phyloP scores from a whole-genome alignment of 2,888 invertebrate species.

The Strigamia maritima region DNA sequence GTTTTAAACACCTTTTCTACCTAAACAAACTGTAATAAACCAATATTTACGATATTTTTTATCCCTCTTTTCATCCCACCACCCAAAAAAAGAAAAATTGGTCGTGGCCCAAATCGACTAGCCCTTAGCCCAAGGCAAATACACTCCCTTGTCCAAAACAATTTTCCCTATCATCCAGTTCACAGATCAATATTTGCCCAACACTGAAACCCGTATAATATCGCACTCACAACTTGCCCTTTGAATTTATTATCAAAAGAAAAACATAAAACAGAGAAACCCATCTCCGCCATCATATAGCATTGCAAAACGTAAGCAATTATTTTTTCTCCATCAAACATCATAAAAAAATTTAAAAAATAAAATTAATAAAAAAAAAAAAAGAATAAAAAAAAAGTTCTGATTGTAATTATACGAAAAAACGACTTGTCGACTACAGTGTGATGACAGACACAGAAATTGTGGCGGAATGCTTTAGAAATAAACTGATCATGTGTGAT shows the following conservation, averaged over 20 bases:
- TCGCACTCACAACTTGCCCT: not conserved
- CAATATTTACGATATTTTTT: not conserved
- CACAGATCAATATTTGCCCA: slow-evolving; percentile 24
- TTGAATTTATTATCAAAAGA: slow-evolving; percentile 10
- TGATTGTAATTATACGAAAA: not conserved
- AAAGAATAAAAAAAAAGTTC: not conserved
- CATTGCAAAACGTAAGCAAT: not conserved
- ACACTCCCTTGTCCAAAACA: not conserved
- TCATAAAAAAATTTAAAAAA: not conserved
- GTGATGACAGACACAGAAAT: slow-evolving; percentile 21
- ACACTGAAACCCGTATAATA: slow-evolving; percentile 6
- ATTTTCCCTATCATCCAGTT: slow-evolving; percentile 1
- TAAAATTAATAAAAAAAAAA: too few species aligned
- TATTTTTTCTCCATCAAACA: not conserved
- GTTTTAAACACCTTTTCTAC: not conserved
- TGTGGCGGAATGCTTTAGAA: slow-evolving; percentile 21
- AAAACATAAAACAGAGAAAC: not conserved
- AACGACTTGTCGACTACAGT: not conserved
- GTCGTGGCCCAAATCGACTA: not conserved
- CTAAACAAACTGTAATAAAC: not conserved
- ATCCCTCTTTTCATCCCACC: not conserved
- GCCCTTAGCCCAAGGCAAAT: not conserved
- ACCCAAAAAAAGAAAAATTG: not conserved
- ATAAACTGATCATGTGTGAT: slow-evolving; percentile 8
- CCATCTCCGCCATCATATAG: not conserved